Base-by-base conservation (phyloP, 2,888 invertebrate species). In the Unio delphinus region DNA sequence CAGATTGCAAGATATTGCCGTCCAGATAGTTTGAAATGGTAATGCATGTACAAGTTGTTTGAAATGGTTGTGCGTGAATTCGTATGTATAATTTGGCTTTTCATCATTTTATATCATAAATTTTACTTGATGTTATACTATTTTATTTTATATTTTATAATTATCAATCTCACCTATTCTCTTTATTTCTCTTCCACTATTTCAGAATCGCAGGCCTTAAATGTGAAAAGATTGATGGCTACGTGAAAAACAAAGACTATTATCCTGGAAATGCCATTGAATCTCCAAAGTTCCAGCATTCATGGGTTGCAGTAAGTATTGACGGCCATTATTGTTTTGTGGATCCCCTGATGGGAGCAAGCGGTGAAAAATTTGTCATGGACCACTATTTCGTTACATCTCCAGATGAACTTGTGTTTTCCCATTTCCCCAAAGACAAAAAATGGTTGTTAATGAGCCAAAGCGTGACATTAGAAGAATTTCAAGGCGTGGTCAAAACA, bases 331-430 rank as follows among this genome's bases (percentile, higher is more conserved):
- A 78, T 65, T 73, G 80, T 68, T 76, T 85, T 26, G 75, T 84
- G 17, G 85, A 85, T 67, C 80, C 82, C 34, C 73, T 74, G 59
- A 81, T 78, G 68, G 85, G 83, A 23, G 73, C 85, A 17, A 67
- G 72, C 62, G 79, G 80, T 18, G 82, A 81, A 65, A 83, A 83
- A 71, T 85, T 78, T 71, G 80, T 80, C 62, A 80, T 76, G 67
- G 83, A 85, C 62, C 85, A 85, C 69, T 84, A 77, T 67, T 84
- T 85, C 69, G 78, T 80, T 68, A 83, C 85, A 4, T 81, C 84
- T 1, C 85, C 85, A 0, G 83, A 84, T 69, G 83, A 80, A 67
- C 78, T 85, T 68, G 72, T 82, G 17, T 65, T 85, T 65, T 84
- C 85, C 8, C 85, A 85, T 75, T 83, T 81, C 68, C 85, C 85